These are phyloP conservation scores for Sebastes goodei DNA, from an alignment of 2,797 vertebrate species.

Conservation along the genomic window DNA sequence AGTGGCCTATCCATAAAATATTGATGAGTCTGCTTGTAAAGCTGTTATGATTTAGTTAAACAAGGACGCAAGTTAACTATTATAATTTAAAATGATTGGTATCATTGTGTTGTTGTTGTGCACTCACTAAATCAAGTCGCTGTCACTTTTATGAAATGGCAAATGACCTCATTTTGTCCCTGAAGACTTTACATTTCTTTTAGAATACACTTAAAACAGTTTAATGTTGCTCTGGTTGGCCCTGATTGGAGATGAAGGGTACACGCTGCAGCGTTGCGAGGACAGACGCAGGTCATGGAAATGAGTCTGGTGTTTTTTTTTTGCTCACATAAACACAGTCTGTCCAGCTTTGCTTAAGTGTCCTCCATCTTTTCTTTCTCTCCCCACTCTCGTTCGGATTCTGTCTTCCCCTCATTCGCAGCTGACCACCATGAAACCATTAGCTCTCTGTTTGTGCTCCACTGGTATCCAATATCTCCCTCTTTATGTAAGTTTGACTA, in stretches of 20 bases:
- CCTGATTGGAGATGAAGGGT: conserved; percentile 8
- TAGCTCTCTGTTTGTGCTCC: conserved; percentile 66
- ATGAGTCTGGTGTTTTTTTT: neutral
- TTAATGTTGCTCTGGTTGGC: neutral
- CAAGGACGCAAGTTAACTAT: conserved; percentile 29
- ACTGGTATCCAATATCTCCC: conserved; percentile 67
- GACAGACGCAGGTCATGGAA: conserved; percentile 21
- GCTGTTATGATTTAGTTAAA: conserved; percentile 33
- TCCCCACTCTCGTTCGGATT: conserved; percentile 20
- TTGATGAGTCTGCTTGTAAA: conserved; percentile 39
- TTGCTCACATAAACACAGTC: conserved; percentile 9
- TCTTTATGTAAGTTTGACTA: conserved; percentile 66
- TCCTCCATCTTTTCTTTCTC: conserved; percentile 21
- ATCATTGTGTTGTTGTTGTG: conserved; percentile 17
- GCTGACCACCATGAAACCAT: conserved; percentile 77
- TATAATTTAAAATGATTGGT: conserved; percentile 13
- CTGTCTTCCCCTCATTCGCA: conserved; percentile 45
- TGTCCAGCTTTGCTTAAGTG: conserved; percentile 14
- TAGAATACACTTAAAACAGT: conserved; percentile 17
- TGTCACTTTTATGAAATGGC: conserved; percentile 17
- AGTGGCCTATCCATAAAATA: conserved; percentile 12
- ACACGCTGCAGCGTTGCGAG: conserved; percentile 3
- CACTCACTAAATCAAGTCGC: neutral
- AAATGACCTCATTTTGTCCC: neutral
- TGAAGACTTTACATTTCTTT: conserved; percentile 2